Percentiles rank a stretch among this genome's conserved stretches.
These are phyloP conservation scores for Theretra japonica DNA, from an alignment of 2,888 invertebrate genomes.

Conservation along the genomic window DNA sequence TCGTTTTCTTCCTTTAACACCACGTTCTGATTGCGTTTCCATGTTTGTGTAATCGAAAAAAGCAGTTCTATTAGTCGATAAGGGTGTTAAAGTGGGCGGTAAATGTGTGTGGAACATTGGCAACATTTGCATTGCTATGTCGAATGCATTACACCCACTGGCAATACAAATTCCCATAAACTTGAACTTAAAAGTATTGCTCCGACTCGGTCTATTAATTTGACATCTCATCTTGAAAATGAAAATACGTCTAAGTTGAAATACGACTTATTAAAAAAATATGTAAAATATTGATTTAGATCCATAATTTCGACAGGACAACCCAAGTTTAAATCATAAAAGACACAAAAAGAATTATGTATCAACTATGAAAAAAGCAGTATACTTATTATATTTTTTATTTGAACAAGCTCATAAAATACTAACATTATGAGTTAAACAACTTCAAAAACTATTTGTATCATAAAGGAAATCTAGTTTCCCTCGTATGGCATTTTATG, in stretches of 20 bases:
- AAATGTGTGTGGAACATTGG: slow-evolving; percentile 50
- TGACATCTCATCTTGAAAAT: background rate
- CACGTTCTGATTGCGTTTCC: slow-evolving; percentile 54
- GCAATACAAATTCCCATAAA: slow-evolving; percentile 16
- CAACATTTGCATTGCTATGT: slow-evolving; percentile 62
- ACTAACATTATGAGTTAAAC: background rate
- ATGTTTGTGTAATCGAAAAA: slow-evolving; percentile 57
- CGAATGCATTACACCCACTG: slow-evolving; percentile 61
- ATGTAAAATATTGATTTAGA: too few species aligned
- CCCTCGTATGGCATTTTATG: slow-evolving; percentile 16
- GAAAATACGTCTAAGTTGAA: background rate
- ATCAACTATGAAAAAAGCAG: background rate
- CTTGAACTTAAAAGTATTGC: slow-evolving; percentile 33
- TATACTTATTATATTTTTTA: background rate
- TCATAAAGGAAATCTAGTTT: background rate
- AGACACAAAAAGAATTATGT: background rate
- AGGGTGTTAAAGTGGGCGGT: slow-evolving; percentile 57
- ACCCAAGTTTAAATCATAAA: background rate
- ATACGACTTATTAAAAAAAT: background rate
- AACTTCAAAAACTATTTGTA: background rate
- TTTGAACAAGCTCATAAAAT: background rate
- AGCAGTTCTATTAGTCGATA: slow-evolving; percentile 55
- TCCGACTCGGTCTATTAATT: background rate
- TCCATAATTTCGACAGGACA: background rate
- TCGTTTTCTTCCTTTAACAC: slow-evolving; percentile 47